Percentiles rank a stretch among this genome's conserved stretches.
Conservation (phyloP, 30 jellyfish, hydroid and myxozoan genomes). For the Mastigias papua region DNA sequence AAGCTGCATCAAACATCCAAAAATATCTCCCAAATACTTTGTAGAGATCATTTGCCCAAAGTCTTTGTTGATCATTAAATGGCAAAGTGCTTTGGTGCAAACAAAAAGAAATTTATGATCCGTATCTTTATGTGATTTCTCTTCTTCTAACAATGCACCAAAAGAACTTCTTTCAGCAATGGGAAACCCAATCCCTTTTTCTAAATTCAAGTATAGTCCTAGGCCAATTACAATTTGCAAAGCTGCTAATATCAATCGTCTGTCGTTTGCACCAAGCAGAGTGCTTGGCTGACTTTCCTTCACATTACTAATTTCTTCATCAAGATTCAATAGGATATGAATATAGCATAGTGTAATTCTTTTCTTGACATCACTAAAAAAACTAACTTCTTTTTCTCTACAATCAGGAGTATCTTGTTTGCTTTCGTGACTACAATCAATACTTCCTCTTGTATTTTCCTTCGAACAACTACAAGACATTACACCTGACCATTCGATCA, state of each 20-base stretch:
- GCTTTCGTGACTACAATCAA: too few species aligned
- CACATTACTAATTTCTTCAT: not conserved
- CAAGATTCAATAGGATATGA: not conserved
- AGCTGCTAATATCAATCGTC: slow-evolving; percentile 24
- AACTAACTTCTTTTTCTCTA: not conserved
- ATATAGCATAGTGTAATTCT: not conserved
- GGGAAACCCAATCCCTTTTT: slow-evolving; percentile 47
- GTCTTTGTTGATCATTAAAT: slow-evolving; percentile 1
- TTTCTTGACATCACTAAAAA: not conserved
- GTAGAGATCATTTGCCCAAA: slow-evolving; percentile 19
- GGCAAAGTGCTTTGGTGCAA: slow-evolving; percentile 20
- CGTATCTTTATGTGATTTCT: not conserved
- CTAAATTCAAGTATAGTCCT: slow-evolving; percentile 26
- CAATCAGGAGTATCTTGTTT: not conserved
- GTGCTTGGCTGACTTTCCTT: not conserved
- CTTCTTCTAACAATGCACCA: slow-evolving; percentile 29
- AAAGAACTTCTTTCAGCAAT: slow-evolving; percentile 27
- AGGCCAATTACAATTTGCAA: slow-evolving; percentile 31
- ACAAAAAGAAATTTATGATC: slow-evolving; percentile 46
- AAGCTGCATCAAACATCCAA: slow-evolving; percentile 64
- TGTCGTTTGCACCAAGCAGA: slow-evolving; percentile 51
- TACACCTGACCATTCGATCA: not conserved
- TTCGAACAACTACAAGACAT: not conserved
- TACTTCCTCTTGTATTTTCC: not conserved
- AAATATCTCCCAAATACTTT: slow-evolving; percentile 41